Percentiles rank a stretch among this genome's conserved stretches.
Conservation (phyloP, 2,888 invertebrate genomes). For the Drosophila borborema region DNA sequence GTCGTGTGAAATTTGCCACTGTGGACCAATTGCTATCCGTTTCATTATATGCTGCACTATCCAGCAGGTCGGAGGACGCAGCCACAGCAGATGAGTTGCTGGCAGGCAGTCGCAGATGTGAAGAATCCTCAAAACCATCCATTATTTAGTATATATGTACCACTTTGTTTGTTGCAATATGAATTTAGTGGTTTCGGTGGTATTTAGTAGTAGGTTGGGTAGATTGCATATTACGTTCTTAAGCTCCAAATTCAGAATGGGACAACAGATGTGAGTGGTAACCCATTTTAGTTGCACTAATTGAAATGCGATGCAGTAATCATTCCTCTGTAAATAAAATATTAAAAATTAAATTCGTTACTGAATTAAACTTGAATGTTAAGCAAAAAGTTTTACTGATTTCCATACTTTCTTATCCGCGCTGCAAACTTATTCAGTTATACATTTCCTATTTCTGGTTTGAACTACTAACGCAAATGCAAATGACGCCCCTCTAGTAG, state of each 20-base stretch:
- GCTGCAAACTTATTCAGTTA: neutral
- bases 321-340: conserved; percentile 19
- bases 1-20: conserved; percentile 55
- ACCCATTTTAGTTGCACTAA: neutral
- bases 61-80: conserved; percentile 6
- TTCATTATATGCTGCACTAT: conserved; percentile 34
- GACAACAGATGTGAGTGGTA: neutral
- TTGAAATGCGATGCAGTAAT: neutral
- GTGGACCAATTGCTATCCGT: conserved; percentile 54
- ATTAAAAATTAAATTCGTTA: neutral
- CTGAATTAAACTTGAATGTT: neutral
- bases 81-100: conserved; percentile 5
- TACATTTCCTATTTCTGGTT: conserved; percentile 1
- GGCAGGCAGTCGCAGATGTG: conserved; percentile 17
- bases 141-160: conserved; percentile 18
- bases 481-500: neutral
- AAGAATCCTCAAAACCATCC: conserved; percentile 28
- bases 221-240: conserved; percentile 27
- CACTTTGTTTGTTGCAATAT: neutral
- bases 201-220: neutral
- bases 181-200: conserved; percentile 8
- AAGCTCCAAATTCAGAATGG: conserved; percentile 18
- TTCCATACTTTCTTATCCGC: neutral
- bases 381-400: no score
- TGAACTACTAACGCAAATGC: conserved; percentile 1